Evolutionary conservation across 2,113 vertebrate genomes (phyloP).

Genomic region (Alces alces): DNA sequence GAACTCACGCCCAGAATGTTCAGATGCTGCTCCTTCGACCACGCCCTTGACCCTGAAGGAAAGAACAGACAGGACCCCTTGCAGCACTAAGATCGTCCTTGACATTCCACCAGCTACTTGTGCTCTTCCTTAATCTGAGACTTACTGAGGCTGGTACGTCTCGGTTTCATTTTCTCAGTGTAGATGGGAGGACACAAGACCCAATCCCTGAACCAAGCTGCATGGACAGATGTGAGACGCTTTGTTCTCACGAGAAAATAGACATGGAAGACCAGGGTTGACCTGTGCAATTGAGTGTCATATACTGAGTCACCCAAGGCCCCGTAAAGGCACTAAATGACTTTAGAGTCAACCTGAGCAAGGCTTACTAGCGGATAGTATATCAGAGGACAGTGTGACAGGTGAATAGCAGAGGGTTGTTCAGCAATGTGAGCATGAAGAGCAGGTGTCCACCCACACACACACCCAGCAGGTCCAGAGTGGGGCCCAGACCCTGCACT

Average conservation of each 20-base stretch:
- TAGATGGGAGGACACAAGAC: background rate
- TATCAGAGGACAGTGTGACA: background rate
- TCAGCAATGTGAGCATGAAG: background rate
- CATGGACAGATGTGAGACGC: background rate
- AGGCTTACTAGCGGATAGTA: background rate
- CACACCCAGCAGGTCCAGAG: no score
- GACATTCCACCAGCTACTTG: background rate
- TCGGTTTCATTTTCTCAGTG: background rate
- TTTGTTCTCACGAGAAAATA: background rate
- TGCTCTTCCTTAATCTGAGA: fast-evolving
- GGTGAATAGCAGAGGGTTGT: background rate
- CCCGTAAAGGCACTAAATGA: background rate
- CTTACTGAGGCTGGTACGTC: background rate
- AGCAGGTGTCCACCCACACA: fast-evolving
- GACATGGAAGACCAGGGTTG: background rate
- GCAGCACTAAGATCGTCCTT: background rate
- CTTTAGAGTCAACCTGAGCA: background rate
- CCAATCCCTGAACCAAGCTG: fast-evolving
- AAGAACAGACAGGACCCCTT: background rate
- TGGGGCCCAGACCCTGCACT: background rate
- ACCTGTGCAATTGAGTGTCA: background rate
- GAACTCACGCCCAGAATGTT: background rate
- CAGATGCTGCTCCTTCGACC: background rate
- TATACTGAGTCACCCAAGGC: background rate
- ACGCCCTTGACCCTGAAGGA: background rate